Conservation (phyloP, 2,888 invertebrate genomes). For the Choreutis nemorana region DNA sequence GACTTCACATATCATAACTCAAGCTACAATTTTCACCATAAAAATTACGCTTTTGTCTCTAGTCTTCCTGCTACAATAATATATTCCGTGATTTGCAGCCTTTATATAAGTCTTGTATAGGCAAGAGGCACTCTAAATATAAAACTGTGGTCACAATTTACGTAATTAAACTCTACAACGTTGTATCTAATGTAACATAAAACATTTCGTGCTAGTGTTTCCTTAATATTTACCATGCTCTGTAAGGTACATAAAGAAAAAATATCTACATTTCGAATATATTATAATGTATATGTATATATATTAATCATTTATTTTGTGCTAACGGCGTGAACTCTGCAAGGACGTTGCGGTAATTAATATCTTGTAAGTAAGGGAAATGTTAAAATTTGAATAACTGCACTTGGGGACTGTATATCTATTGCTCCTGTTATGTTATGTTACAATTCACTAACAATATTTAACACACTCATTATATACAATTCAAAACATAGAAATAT, state of each 20-base stretch:
- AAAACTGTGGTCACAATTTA: slow-evolving; percentile 68
- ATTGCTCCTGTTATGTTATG: slow-evolving; percentile 41
- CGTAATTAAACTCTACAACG: slow-evolving; percentile 41
- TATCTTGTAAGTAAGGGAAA: too few relatives aligned
- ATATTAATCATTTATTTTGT: slow-evolving; percentile 34
- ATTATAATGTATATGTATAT: slow-evolving; percentile 12
- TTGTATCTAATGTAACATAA: slow-evolving; percentile 47
- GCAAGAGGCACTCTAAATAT: slow-evolving; percentile 73
- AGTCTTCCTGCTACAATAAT: slow-evolving; percentile 55
- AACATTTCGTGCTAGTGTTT: slow-evolving; percentile 54
- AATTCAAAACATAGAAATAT: slow-evolving; percentile 69
- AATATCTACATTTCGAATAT: slow-evolving; percentile 22
- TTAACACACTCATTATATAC: slow-evolving; percentile 49
- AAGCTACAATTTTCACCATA: slow-evolving; percentile 68
- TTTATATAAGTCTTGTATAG: slow-evolving; percentile 68
- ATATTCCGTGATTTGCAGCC: slow-evolving; percentile 67
- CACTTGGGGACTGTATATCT: slow-evolving; percentile 52
- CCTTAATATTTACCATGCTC: too few relatives aligned
- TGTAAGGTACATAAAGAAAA: slow-evolving; percentile 36
- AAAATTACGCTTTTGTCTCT: slow-evolving; percentile 52
- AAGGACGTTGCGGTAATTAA: slow-evolving; percentile 48
- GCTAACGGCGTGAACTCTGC: slow-evolving; percentile 56
- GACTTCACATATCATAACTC: slow-evolving; percentile 65
- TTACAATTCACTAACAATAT: slow-evolving; percentile 43
- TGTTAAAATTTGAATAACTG: slow-evolving; percentile 69